Evolutionary conservation across 2,888 invertebrate species (phyloP).

Genomic region (Sesamia inferens): DNA sequence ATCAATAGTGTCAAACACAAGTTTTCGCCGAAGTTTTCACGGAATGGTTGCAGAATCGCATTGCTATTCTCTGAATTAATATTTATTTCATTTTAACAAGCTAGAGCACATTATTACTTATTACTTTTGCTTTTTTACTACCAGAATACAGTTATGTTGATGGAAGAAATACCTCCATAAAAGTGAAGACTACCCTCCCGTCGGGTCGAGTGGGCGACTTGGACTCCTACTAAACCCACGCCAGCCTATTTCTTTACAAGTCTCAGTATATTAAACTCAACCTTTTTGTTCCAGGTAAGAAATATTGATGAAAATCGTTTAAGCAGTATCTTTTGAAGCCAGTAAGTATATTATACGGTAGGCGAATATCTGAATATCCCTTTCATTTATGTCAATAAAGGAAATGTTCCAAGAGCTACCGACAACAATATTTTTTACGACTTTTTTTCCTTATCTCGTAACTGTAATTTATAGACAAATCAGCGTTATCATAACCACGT

Average conservation of each 20-base stretch:
- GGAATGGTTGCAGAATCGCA: no score
- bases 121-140: conserved; percentile 9
- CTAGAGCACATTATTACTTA: background rate
- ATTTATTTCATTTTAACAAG: background rate
- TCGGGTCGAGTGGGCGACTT: conserved; percentile 19
- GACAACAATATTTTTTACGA: conserved; percentile 36
- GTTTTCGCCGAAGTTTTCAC: no score
- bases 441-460: conserved; percentile 32
- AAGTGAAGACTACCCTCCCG: conserved; percentile 13
- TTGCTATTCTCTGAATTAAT: background rate
- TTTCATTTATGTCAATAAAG: conserved; percentile 50
- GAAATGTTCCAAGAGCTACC: conserved; percentile 6
- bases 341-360: conserved; percentile 50
- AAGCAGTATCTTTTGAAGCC: conserved; percentile 41
- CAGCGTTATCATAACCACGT: conserved; percentile 52
- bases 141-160: conserved; percentile 15
- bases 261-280: conserved; percentile 53
- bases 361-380: conserved; percentile 27
- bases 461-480: conserved; percentile 50
- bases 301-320: conserved; percentile 41
- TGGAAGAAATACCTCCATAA: conserved; percentile 28
- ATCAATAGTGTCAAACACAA: no score
- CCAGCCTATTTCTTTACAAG: conserved; percentile 48
- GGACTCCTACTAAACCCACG: conserved; percentile 27
- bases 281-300: conserved; percentile 70